Evolutionary conservation across 2,888 invertebrate species (phyloP), one percentile per base, ranked within the genome.

Genomic region (Desoria tigrina): DNA sequence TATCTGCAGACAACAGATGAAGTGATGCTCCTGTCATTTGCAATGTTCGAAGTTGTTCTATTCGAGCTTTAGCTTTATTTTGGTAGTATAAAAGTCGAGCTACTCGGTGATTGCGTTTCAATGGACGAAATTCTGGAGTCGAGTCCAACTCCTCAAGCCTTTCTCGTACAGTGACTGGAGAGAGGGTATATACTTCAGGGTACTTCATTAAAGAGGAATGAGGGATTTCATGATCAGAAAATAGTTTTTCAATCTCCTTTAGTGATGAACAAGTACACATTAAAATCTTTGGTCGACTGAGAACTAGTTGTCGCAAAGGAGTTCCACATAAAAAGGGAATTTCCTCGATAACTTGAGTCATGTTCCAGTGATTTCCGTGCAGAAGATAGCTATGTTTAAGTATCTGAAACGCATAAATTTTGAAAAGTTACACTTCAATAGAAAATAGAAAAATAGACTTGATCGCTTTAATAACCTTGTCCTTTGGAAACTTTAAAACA

Each of bases 91-190:
- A 79, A 21, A 87, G 72, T 23, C 79, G 77, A 4, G 86, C 76
- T 69, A 88, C 83, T 68, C 84, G 82, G 2, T 86, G 86, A 81
- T 89, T 86, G 11, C 84, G 81, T 18, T 81, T 80, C 26, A 89
- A 79, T 0, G 86, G 81, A 75, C 83, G 79, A 68, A 88, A 85
- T 76, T 89, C 87, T 37, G 86, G 86, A 27, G 84, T 80, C 32
- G 79, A 80, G 50, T 81, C 80, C 0, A 90, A 78, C 68, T 85
- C 84, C 0, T 84, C 79, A 1, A 90, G 78, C 7, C 89, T 82
- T 42, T 82, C 78, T 21, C 82, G 77, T 0, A 90, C 83, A 0
- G 86, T 86, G 27, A 83, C 80, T 0, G 87, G 81, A 0, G 83
- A 80, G 75, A 89, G 80, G 2, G 84, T 84, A 56, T 87, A 85